A percentile compares a stretch with the other conserved stretches of the same genome.
Evolutionary conservation across 2,888 invertebrate genomes (phyloP).

Genomic region (Choreutis nemorana): DNA sequence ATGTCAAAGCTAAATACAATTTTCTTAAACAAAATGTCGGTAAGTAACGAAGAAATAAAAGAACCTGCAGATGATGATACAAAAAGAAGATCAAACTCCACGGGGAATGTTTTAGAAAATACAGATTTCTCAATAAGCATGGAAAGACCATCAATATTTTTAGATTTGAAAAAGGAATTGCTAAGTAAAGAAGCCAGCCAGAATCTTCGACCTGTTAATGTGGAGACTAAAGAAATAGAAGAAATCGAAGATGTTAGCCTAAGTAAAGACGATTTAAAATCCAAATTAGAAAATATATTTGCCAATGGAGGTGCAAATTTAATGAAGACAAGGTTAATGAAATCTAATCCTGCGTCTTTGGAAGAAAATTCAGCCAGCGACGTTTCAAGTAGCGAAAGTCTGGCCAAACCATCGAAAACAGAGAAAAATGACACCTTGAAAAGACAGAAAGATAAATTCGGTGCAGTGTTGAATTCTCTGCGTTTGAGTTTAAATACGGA

Average conservation of each 20-base stretch:
- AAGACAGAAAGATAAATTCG: conserved; percentile 46
- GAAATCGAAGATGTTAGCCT: conserved; percentile 23
- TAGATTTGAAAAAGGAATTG: conserved; percentile 46
- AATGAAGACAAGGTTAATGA: conserved; percentile 36
- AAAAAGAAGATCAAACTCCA: conserved; percentile 41
- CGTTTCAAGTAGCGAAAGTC: conserved; percentile 36
- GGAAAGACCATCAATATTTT: conserved; percentile 30
- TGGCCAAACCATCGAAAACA: conserved; percentile 38
- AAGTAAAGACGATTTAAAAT: conserved; percentile 44
- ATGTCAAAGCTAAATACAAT: conserved; percentile 50
- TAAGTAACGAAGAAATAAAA: conserved; percentile 6
- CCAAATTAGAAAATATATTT: conserved; percentile 47
- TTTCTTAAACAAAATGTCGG: conserved; percentile 38
- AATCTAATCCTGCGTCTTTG: conserved; percentile 43
- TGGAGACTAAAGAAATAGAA: conserved; percentile 16
- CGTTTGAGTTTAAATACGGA: conserved; percentile 42
- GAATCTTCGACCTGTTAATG: conserved; percentile 28
- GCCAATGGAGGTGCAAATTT: conserved; percentile 38
- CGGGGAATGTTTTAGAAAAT: conserved; percentile 33
- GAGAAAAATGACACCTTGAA: conserved; percentile 55
- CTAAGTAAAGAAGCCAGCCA: conserved; percentile 25
- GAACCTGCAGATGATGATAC: conserved; percentile 30
- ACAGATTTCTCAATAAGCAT: conserved; percentile 20
- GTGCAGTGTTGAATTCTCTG: conserved; percentile 51
- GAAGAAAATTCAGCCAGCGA: conserved; percentile 39